phyloP scores from a whole-genome alignment of 1,140 invertebrate species.

The Drosophila tristis region DNA sequence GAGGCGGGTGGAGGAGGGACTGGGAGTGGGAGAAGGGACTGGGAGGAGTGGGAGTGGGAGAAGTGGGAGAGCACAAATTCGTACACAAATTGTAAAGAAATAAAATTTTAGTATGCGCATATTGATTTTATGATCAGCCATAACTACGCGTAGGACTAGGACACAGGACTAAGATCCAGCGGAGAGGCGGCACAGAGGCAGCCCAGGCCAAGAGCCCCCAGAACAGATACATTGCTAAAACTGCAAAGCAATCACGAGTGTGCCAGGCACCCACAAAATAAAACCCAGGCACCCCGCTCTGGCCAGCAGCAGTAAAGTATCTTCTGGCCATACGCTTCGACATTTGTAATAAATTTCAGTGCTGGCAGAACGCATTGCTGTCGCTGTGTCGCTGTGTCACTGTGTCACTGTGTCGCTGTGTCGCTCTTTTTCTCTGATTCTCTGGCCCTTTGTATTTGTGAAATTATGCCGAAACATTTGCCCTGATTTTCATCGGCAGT shows the following conservation, averaged over 20 bases:
- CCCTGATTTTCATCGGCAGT: constrained; percentile 45
- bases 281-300: constrained; percentile 37
- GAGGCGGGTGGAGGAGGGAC: neutral
- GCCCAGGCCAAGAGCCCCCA: neutral
- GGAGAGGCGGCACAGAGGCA: neutral
- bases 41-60: neutral
- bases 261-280: constrained; percentile 48
- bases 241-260: constrained; percentile 77
- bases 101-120: constrained; percentile 83
- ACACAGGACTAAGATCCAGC: neutral
- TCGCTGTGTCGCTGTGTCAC: neutral
- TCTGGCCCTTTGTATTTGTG: constrained; percentile 48
- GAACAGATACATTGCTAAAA: constrained; percentile 56
- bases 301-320: constrained; percentile 66
- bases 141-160: constrained; percentile 70
- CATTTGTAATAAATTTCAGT: constrained; percentile 77
- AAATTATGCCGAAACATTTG: constrained; percentile 65
- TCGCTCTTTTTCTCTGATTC: constrained; percentile 13
- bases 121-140: constrained; percentile 83
- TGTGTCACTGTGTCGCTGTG: constrained; percentile 10
- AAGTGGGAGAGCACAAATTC: constrained; percentile 56
- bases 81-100: constrained; percentile 83
- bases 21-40: neutral
- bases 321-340: constrained; percentile 58
- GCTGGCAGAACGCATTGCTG: constrained; percentile 45